Conservation (phyloP, 1,140 invertebrate species). For the Akabosia matsudoensis region DNA sequence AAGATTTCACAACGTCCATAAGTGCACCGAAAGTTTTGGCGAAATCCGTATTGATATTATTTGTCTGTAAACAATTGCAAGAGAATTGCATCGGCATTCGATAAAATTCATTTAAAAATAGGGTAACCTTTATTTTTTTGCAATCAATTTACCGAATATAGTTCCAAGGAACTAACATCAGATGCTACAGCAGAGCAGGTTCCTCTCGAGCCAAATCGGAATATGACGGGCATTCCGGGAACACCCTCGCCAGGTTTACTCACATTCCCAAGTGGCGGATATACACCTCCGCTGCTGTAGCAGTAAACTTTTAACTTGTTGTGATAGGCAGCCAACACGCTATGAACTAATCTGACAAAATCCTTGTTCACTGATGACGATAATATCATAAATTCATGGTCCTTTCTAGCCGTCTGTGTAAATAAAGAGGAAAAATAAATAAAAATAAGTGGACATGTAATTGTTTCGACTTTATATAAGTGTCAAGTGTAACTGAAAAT, state of each 20-base stretch:
- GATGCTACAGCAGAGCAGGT: constrained; percentile 47
- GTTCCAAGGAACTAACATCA: constrained; percentile 50
- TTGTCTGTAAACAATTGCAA: constrained; percentile 38
- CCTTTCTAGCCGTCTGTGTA: constrained; percentile 52
- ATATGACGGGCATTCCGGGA: constrained; percentile 45
- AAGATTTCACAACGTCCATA: neutral
- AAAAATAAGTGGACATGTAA: neutral
- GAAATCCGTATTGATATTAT: constrained; percentile 43
- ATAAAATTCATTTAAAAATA: too few species aligned
- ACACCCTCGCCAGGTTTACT: neutral
- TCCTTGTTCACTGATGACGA: constrained; percentile 49
- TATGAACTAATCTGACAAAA: constrained; percentile 52
- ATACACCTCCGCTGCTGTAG: constrained; percentile 52
- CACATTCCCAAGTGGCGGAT: constrained; percentile 48
- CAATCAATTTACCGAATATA: constrained; percentile 49
- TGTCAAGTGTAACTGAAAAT: constrained; percentile 26
- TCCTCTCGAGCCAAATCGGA: constrained; percentile 48
- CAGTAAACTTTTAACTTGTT: constrained; percentile 52
- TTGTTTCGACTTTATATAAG: neutral
- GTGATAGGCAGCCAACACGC: constrained; percentile 52
- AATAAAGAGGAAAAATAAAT: constrained; percentile 10
- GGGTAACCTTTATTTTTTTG: too few species aligned
- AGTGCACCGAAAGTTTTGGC: constrained; percentile 10
- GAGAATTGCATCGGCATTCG: too few species aligned
- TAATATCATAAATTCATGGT: constrained; percentile 55